A percentile compares a stretch with the other conserved stretches of the same genome.
phyloP scores from a whole-genome alignment of 2,797 vertebrate species.

The Harpagifer antarcticus region DNA sequence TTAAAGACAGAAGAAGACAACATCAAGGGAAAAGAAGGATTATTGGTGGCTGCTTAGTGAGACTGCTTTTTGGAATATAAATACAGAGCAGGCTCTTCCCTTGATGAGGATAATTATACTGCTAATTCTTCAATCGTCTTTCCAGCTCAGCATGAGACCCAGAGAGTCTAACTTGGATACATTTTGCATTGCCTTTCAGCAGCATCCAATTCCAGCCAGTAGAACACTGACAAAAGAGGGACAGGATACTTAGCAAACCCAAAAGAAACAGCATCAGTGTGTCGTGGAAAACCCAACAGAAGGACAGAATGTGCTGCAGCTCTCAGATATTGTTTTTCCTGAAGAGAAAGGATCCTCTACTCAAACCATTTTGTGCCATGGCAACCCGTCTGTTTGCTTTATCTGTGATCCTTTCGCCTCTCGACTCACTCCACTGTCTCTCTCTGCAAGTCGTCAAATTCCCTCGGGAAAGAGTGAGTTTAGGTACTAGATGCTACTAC shows the following conservation, averaged over 20 bases:
- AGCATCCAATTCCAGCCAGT: slow-evolving; percentile 52
- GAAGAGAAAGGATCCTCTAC: slow-evolving; percentile 47
- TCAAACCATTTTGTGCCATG: slow-evolving; percentile 57
- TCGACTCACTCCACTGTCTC: slow-evolving; percentile 24
- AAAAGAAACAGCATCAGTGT: slow-evolving; percentile 62
- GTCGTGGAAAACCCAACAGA: slow-evolving; percentile 39
- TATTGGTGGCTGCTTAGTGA: slow-evolving; percentile 43
- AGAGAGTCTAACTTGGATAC: slow-evolving; percentile 60
- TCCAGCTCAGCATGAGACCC: slow-evolving; percentile 64
- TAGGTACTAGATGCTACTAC: slow-evolving; percentile 17
- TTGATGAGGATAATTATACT: slow-evolving; percentile 68
- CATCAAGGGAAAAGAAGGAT: slow-evolving; percentile 18
- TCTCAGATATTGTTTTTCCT: slow-evolving; percentile 57
- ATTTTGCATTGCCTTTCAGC: slow-evolving; percentile 70
- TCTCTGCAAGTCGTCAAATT: slow-evolving; percentile 61
- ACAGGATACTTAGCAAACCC: slow-evolving; percentile 53
- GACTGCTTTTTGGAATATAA: slow-evolving; percentile 50
- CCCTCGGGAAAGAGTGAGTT: slow-evolving; percentile 38
- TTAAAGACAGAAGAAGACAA: slow-evolving; percentile 14
- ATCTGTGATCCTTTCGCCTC: slow-evolving; percentile 29
- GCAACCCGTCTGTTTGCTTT: slow-evolving; percentile 64
- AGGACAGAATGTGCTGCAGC: slow-evolving; percentile 44
- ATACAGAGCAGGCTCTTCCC: slow-evolving; percentile 55
- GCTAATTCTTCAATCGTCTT: slow-evolving; percentile 66
- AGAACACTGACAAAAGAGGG: slow-evolving; percentile 57